Percentiles rank a stretch among this genome's conserved stretches.
phyloP scores from a whole-genome alignment of 2,113 vertebrate species.

The Chitala chitala region DNA sequence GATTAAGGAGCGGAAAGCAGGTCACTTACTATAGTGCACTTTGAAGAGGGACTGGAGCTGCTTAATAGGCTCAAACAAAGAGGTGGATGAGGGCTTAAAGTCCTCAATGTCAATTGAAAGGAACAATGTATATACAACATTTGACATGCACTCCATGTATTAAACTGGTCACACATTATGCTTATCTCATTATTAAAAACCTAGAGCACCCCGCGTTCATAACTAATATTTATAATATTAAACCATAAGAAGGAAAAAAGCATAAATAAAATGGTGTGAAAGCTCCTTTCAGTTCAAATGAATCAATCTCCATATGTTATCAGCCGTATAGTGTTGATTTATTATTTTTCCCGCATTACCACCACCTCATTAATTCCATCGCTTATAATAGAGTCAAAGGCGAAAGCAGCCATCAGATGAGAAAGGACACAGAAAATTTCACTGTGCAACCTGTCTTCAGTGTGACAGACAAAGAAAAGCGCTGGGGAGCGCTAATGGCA shows the following conservation, averaged over 20 bases:
- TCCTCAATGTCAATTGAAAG: neutral
- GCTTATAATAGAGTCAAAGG: neutral
- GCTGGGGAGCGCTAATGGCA: too few relatives aligned
- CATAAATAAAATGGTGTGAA: neutral
- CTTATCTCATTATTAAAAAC: constrained; percentile 3
- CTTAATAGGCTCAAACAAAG: too few relatives aligned
- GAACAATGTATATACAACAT: too few relatives aligned
- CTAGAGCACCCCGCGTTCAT: too few relatives aligned
- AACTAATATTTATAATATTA: too few relatives aligned
- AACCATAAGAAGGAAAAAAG: neutral
- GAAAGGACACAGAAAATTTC: neutral
- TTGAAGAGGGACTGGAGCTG: neutral
- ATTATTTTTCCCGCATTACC: constrained; percentile 9
- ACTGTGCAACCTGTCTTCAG: too few relatives aligned
- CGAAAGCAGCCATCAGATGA: neutral
- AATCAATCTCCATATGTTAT: neutral
- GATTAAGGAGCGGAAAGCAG: neutral
- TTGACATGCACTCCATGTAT: too few relatives aligned
- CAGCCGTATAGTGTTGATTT: neutral
- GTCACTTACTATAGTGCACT: neutral
- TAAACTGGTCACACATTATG: constrained; percentile 3
- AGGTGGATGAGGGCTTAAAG: neutral
- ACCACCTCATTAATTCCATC: constrained; percentile 12
- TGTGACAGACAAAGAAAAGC: constrained; percentile 8
- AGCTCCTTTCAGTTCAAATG: constrained; percentile 5